Evolutionary conservation across 2,113 vertebrate genomes (phyloP), one percentile per base, ranked within the genome.

Genomic region (Cyphomyrus discorhynchus): DNA sequence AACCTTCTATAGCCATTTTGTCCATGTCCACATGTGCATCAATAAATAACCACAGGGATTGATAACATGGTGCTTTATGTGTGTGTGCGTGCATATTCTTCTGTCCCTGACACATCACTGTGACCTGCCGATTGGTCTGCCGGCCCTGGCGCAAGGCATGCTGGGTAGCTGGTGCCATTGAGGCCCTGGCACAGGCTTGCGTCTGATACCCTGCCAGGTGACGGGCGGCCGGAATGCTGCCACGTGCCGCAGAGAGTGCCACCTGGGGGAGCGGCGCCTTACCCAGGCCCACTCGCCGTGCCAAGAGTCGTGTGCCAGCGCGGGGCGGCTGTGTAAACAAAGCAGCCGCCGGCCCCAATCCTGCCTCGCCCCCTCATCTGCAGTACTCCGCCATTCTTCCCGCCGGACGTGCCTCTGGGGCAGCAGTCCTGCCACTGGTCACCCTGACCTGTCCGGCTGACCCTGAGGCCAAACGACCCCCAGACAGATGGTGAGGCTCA

Each of bases 161-260:
- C 35, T 42, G 70, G 27, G 27, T 77, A 77, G 11, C 70, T 7
- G 74, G 15, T 80, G 31, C 35, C 13, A 93, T 88, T 93, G 92
- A 93, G 92, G 13, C 89, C 89, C 90, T 89, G 92, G 89, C 90
- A 45, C 88, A 84, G 58, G 56, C 39, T 89, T 89, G 53, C 82
- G 39, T 95, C 88, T 94, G 94, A 95, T 92, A 92, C 88, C 87
- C 47, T 93, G 92, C 94, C 93, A 95, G 91, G 90, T 90, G 91
- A 90, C 90, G 90, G 86, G 53, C 8, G 89, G 88, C 89, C 91
- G 82, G 91, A 94, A 94, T 93, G 93, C 93, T 93, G 91, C 90
- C 90, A 92, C 92, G 93, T 90, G 94, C 91, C 91, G 87, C 56
- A 89, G 90, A 91, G 90, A 91, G 93, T 91, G 93, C 45, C 45